Conservation (phyloP, 2,888 invertebrate species). For the Lamellibrachia columna region DNA sequence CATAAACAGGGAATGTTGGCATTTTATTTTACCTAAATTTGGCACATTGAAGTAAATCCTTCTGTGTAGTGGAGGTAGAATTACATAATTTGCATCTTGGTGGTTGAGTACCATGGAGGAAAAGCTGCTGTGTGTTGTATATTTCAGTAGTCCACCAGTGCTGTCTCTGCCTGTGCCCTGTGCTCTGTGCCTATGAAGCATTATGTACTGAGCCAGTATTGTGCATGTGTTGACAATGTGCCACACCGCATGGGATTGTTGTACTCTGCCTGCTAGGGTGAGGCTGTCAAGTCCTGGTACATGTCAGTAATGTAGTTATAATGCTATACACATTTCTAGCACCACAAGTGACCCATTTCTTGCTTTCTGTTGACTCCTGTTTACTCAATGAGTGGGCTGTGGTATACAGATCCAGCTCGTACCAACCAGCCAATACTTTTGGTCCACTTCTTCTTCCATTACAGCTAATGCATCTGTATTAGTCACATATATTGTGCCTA, state of each 20-base stretch:
- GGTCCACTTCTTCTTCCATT: not conserved
- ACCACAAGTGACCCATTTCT: not conserved
- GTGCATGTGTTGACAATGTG: not conserved
- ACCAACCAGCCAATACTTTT: not conserved
- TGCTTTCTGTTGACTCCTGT: not conserved
- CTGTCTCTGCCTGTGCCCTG: no score
- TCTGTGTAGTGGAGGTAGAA: no score
- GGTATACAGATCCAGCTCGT: not conserved
- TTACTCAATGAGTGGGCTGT: not conserved
- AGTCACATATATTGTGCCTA: not conserved
- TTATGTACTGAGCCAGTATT: not conserved
- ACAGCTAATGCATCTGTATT: not conserved
- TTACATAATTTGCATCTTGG: no score
- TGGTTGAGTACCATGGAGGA: no score
- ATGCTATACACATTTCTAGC: not conserved
- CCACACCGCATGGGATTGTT: not conserved
- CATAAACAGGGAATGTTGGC: no score
- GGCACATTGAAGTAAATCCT: no score
- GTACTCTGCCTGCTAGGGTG: not conserved
- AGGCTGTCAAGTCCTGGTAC: not conserved
- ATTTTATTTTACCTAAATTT: no score
- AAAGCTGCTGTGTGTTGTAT: no score
- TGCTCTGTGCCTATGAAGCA: not conserved
- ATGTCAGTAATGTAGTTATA: not conserved
- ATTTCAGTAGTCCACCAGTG: no score